A percentile compares a stretch with the other conserved stretches of the same genome.
phyloP scores from a whole-genome alignment of 2,797 vertebrate species.

The Galago senegalensis region DNA sequence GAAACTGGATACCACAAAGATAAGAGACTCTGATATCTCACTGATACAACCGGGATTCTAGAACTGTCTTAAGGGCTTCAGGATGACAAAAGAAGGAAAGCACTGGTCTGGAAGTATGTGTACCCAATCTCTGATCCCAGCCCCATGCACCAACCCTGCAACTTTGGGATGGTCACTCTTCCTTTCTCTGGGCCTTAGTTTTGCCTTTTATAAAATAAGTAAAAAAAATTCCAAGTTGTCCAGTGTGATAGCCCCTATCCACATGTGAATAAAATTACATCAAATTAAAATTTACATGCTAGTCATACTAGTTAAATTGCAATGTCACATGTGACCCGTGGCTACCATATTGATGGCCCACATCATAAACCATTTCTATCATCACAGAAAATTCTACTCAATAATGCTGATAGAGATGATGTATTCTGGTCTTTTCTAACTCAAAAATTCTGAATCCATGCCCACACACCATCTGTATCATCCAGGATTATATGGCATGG shows the following conservation, averaged over 20 bases:
- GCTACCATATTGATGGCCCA: background rate
- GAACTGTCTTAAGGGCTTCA: background rate
- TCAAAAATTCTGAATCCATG: conserved; percentile 39
- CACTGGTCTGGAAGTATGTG: background rate
- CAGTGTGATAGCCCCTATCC: too few relatives aligned
- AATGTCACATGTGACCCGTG: background rate
- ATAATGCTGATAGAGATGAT: background rate
- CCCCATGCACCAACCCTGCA: background rate
- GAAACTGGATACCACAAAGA: background rate
- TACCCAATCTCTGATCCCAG: background rate
- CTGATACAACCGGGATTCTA: background rate
- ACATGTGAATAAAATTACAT: background rate
- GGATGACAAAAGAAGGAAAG: background rate
- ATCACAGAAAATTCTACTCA: conserved; percentile 13
- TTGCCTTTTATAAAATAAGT: background rate
- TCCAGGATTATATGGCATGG: conserved; percentile 54
- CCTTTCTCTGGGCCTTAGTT: background rate
- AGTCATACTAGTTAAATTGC: background rate
- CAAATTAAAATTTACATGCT: conserved; percentile 9
- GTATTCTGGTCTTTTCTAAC: background rate
- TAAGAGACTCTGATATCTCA: background rate
- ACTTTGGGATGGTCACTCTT: background rate
- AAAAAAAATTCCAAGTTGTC: background rate
- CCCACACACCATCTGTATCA: conserved; percentile 75
- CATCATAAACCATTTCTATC: background rate